Evolutionary conservation across 1,140 invertebrate genomes (phyloP).

Genomic region (Drosophila pallidifrons): DNA sequence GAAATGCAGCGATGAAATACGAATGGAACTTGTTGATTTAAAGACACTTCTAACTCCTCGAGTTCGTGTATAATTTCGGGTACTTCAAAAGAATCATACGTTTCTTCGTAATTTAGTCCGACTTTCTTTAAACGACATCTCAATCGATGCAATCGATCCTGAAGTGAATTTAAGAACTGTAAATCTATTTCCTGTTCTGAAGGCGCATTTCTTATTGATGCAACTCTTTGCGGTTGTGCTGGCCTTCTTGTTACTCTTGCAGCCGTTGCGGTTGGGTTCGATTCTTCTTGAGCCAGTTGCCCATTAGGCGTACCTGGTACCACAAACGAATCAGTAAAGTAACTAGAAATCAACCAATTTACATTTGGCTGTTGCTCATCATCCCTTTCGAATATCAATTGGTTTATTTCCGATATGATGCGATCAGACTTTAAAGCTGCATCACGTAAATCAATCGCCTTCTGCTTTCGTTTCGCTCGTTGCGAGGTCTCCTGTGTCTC

Average conservation of each 20-base stretch:
- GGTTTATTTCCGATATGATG: slow-evolving; percentile 34
- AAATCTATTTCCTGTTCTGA: not conserved
- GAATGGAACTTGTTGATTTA: not conserved
- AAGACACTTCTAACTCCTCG: not conserved
- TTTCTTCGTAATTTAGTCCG: not conserved
- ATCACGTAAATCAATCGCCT: not conserved
- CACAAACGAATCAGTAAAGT: slow-evolving; percentile 1
- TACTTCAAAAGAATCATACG: not conserved
- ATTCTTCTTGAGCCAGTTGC: not conserved
- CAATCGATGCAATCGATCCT: not conserved
- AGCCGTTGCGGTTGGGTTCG: not conserved
- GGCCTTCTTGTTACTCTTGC: not conserved
- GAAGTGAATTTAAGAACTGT: not conserved
- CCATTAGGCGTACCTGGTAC: not conserved
- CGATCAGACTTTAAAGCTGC: slow-evolving; percentile 4
- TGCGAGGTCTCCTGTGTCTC: not conserved
- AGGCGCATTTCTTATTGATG: not conserved
- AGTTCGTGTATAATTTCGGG: not conserved
- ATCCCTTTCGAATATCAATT: not conserved
- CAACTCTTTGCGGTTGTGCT: not conserved
- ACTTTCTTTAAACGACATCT: not conserved
- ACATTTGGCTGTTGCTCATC: not conserved
- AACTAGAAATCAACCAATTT: not conserved
- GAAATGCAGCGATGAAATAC: slow-evolving; percentile 15
- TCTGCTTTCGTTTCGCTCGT: slow-evolving; percentile 1